phyloP scores from a whole-genome alignment of 2,113 vertebrate species.

The Melanerpes formicivorus region DNA sequence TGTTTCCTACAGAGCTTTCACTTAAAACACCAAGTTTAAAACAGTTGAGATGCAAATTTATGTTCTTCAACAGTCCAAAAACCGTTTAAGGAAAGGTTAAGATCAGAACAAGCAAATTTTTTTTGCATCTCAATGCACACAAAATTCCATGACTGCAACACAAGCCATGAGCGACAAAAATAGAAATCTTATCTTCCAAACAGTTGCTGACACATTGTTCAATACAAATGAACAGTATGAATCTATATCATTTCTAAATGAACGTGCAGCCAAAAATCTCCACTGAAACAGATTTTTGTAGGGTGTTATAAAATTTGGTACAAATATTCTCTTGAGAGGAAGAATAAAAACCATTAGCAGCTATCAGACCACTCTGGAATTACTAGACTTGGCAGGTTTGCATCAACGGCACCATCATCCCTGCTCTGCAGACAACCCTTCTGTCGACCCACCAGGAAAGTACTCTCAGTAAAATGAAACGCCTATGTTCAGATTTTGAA shows the following conservation, averaged over 20 bases:
- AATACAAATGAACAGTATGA: not conserved
- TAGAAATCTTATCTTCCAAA: not conserved
- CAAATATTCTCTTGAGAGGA: not conserved
- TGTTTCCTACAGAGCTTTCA: not conserved
- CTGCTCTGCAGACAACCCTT: not conserved
- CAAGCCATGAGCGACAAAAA: accelerated
- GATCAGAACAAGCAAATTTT: not conserved
- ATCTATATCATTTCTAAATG: not conserved
- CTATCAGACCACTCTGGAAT: not conserved
- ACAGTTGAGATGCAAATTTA: not conserved
- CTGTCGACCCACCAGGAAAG: accelerated
- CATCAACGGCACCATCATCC: accelerated
- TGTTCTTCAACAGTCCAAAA: not conserved
- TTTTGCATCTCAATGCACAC: not conserved
- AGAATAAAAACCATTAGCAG: not conserved
- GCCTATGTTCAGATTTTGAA: accelerated
- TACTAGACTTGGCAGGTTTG: not conserved
- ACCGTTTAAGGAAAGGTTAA: not conserved
- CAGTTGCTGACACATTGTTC: accelerated
- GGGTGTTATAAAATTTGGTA: not conserved
- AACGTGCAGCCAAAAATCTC: not conserved
- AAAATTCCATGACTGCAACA: not conserved
- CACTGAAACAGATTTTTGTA: no score
- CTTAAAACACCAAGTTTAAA: not conserved
- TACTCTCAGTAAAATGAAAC: accelerated